Percentiles rank a stretch among this genome's conserved stretches.
Evolutionary conservation across 2,113 vertebrate genomes (phyloP).

Genomic region (Dasyprocta punctata): DNA sequence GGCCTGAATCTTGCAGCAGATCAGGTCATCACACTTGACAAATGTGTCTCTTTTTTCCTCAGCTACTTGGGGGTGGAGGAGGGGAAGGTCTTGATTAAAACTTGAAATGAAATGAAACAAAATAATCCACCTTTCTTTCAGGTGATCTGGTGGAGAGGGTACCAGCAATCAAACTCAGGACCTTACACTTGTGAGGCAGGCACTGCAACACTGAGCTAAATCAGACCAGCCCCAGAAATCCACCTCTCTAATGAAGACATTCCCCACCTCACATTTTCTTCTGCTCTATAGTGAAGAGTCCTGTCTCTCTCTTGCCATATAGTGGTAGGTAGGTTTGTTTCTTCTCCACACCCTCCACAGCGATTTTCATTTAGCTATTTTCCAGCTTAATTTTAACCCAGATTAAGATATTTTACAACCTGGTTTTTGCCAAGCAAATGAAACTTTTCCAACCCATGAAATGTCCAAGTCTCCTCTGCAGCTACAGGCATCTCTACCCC

Average conservation of each 20-base stretch:
- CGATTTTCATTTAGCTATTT: neutral
- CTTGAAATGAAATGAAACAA: constrained; percentile 31
- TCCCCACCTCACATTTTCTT: neutral
- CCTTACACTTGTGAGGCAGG: too few relatives aligned
- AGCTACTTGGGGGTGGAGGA: neutral
- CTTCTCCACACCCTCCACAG: neutral
- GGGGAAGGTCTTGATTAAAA: neutral
- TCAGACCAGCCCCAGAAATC: neutral
- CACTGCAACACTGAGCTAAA: too few relatives aligned
- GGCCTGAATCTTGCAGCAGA: too few relatives aligned
- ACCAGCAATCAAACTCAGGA: too few relatives aligned
- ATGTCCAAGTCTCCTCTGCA: neutral
- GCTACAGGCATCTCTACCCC: neutral
- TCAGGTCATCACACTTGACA: neutral
- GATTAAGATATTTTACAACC: neutral
- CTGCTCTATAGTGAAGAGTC: rapidly evolving
- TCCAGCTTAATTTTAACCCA: neutral
- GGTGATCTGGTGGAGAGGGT: too few relatives aligned
- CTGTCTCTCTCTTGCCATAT: neutral
- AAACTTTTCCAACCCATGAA: neutral
- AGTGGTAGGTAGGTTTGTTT: neutral
- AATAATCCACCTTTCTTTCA: neutral
- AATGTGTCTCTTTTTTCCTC: neutral
- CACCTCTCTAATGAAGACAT: neutral
- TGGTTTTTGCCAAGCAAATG: neutral